Conservation (phyloP, 1,140 invertebrate species). For the Panonychus citri region DNA sequence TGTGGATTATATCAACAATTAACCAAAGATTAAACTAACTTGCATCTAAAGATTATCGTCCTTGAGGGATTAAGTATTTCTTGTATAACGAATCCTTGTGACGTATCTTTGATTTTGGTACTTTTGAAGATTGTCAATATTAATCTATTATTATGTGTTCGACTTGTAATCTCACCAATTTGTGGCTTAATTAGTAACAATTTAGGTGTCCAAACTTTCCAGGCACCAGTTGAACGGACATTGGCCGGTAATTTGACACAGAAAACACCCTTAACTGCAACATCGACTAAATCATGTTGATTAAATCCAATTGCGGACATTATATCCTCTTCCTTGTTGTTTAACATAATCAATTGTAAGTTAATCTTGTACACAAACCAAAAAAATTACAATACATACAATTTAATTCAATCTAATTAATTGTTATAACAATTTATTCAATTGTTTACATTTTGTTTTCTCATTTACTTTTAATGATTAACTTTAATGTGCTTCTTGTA, state of each 20-base stretch:
- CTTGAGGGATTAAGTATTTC: background rate
- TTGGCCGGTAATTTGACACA: background rate
- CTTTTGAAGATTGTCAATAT: background rate
- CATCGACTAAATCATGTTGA: too few species aligned
- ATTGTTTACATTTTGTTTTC: too few species aligned
- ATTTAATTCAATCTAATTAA: too few species aligned
- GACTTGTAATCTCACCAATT: background rate
- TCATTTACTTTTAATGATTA: too few species aligned
- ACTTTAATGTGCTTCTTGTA: too few species aligned
- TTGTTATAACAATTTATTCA: too few species aligned
- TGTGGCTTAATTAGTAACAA: background rate
- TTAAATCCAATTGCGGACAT: too few species aligned
- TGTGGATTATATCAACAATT: background rate
- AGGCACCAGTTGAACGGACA: background rate
- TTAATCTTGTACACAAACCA: too few species aligned
- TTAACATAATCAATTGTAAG: too few species aligned
- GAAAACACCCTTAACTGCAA: background rate
- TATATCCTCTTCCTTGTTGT: too few species aligned
- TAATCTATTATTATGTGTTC: background rate
- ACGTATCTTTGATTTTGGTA: background rate
- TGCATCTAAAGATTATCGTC: background rate
- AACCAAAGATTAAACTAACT: background rate
- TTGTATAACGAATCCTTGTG: background rate
- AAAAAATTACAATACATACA: too few species aligned
- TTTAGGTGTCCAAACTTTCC: constrained; percentile 1